Evolutionary conservation across 2,113 vertebrate genomes (phyloP).

Genomic region (Alethe castanea): DNA sequence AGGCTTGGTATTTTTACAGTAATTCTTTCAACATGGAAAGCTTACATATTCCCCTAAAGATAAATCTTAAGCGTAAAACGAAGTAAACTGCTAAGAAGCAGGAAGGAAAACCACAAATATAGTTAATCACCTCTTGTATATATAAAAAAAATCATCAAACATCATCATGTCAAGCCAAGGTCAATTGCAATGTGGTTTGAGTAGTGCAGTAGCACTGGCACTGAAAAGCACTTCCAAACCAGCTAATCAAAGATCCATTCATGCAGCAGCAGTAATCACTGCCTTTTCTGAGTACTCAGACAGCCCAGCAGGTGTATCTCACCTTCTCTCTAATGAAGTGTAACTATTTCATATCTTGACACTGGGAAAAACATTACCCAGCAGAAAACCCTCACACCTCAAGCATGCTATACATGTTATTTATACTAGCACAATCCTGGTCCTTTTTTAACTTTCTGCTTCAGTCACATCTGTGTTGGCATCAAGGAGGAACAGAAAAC

Average conservation of each 20-base stretch:
- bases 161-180: neutral
- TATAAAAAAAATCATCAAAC: neutral
- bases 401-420: neutral
- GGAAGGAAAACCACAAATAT: neutral
- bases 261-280: neutral
- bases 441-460: neutral
- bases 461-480: constrained; percentile 7
- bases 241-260: constrained; percentile 2
- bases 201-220: neutral
- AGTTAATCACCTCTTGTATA: neutral
- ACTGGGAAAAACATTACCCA: neutral
- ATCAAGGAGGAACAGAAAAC: neutral
- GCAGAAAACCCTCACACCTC: neutral
- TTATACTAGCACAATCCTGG: neutral
- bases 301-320: neutral
- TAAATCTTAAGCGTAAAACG: neutral
- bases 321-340: neutral
- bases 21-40: neutral
- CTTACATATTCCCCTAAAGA: neutral
- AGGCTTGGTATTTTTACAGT: neutral
- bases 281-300: neutral
- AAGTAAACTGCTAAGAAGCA: neutral
- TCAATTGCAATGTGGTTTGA: neutral
- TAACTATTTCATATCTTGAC: neutral
- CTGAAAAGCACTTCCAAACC: neutral